Base-by-base conservation (phyloP, 2,113 vertebrate genomes). In the Tautogolabrus adspersus region DNA sequence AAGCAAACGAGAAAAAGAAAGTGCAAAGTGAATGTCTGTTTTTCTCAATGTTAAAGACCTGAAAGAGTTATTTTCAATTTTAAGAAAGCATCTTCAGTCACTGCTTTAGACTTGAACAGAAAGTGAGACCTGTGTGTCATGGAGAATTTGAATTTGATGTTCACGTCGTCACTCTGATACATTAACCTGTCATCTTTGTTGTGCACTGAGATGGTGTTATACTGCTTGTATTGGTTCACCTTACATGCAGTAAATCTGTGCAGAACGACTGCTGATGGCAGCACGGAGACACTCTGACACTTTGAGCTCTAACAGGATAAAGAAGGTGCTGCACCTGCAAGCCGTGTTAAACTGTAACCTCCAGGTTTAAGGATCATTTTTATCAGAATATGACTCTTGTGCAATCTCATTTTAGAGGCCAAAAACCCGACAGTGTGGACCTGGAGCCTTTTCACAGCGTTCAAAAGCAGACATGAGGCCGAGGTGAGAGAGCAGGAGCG, bases 241-340 rank as follows among this genome's bases (percentile, higher is more conserved):
- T 18, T 40, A 6, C 44, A n/a, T 52, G 60, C 23, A 21, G 58
- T 26, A 11, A 42, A 55, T 56, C 19, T 9, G 10, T 66, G 59
- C 55, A 56, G 49, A 72, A 23, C n/a, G n/a, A 42, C 52, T 38
- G 44, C 51, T 66, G 76, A 58, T 51, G 51, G 40, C 63, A 37
- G 77, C 66, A 30, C 23, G 10, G 52, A 52, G 21, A 21, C 46
- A 18, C 47, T 49, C 6, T 49, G 46, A 49, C 46, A 63, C 80
- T 26, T 67, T 72, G 11, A 66, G 71, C 60, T 13, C 66, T 86
- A 92, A 91, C 66, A 3, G 83, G 86, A 86, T 90, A 3, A 89
- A 61, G 75, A 75, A 85, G 84, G 79, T 87, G 23, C 72, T 71
- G 68, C 77, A 92, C 92, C 92, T 92, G 91, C 57, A 62, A 67